Base-by-base conservation (phyloP, 2,888 invertebrate species). In the Ophion ellenae region DNA sequence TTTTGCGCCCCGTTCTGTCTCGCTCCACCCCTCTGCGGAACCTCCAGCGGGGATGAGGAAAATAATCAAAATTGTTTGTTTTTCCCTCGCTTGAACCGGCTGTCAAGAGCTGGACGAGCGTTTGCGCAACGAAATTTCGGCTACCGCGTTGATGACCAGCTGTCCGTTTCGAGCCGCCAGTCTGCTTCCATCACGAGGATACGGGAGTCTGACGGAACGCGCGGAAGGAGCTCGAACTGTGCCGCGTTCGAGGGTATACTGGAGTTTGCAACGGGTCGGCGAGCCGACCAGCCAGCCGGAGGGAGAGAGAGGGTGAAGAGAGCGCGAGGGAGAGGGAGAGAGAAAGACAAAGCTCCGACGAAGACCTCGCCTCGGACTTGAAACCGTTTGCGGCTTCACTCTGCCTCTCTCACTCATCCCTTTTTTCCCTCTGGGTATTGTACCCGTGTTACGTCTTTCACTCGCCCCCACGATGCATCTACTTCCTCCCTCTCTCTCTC, bases 171-270 rank as follows among this genome's bases (percentile, higher is more conserved):
- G 88, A 88, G 84, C 78, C 88, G 88, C 86, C 90, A 89, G 89
- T 88, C 89, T 90, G 90, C 90, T 91, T 90, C 92, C 92, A 92
- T 92, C 90, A 90, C 92, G 91, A 89, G 87, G 85, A 90, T 88
- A 90, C 87, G 87, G 64, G 81, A 88, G 87, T 74, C 73, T 61
- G 40, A 80, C 82, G 75, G 66, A 77, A 84, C 76, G 71, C 79
- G 71, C 47, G 90, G 91, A 91, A 24, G 17, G 45, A 75, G 75
- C 81, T 81, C 90, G 90, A 90, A 90, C 91, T 90, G 91, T 90
- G 91, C 73, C 93, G 93, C 93, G 92, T 91, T 92, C 93, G 92
- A 91, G 91, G 81, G 90, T 91, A 91, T 91, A 93, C 93, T 93
- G 92, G 91, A 91, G 87, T 89, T 77, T 75, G 61, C 82, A 88